Percentiles rank a stretch among this genome's conserved stretches.
Conservation (phyloP, 2,888 invertebrate species). For the Cecidostiba fungosa region DNA sequence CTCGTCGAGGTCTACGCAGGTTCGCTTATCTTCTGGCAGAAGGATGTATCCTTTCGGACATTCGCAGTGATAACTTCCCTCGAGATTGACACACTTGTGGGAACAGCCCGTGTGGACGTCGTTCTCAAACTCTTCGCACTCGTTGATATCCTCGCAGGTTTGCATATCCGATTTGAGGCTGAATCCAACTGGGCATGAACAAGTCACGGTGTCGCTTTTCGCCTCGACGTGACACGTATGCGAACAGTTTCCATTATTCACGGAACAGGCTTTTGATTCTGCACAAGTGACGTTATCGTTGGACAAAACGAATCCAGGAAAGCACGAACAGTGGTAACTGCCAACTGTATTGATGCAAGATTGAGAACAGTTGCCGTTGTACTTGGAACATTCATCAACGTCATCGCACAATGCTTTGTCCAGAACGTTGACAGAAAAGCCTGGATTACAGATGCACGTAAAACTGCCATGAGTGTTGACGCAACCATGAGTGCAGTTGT, state of each 20-base stretch:
- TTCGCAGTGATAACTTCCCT: conserved; percentile 82
- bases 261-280: conserved; percentile 73
- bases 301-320: conserved; percentile 75
- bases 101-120: conserved; percentile 77
- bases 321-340: conserved; percentile 80
- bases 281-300: conserved; percentile 71
- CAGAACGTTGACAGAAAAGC: conserved; percentile 76
- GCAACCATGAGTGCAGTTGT: conserved; percentile 80
- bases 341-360: conserved; percentile 79
- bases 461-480: conserved; percentile 81
- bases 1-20: conserved; percentile 81
- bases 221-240: conserved; percentile 81
- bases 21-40: conserved; percentile 76
- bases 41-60: conserved; percentile 80
- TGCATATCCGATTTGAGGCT: conserved; percentile 74
- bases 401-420: conserved; percentile 78
- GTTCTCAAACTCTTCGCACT: conserved; percentile 76
- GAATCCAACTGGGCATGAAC: conserved; percentile 82
- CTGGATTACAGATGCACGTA: conserved; percentile 81
- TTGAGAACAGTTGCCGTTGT: conserved; percentile 83
- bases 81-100: conserved; percentile 81
- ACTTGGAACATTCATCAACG: conserved; percentile 79
- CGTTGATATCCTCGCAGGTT: conserved; percentile 78
- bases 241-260: conserved; percentile 79
- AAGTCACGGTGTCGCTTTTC: conserved; percentile 78